Evolutionary conservation across 2,113 vertebrate genomes (phyloP), one percentile per base, ranked within the genome.

Genomic region (Corythornis cristatus): DNA sequence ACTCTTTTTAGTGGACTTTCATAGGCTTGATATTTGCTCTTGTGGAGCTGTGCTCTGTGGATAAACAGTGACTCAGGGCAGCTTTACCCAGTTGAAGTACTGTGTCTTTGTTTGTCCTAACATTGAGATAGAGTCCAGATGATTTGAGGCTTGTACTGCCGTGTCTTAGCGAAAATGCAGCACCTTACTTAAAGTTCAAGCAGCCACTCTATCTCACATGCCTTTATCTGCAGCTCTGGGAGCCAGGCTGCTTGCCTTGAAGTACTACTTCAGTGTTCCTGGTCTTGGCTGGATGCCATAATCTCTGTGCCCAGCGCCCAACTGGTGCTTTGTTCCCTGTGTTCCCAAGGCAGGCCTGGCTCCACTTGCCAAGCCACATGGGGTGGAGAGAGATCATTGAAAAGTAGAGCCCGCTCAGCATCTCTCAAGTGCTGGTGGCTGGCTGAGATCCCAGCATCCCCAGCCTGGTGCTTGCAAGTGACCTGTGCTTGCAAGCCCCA

Each of bases 231-330:
- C 1, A 5, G 19, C 10, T 29, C 66, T 89, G 81, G 62, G 74
- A 92, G 81, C 62, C 22, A 0, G 71, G 56, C 78, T 82, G 42
- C 89, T 94, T 82, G 33, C 89, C 82, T 93, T 90, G 62, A 92
- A 95, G 95, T 84, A 45, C 90, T 83, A 76, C 95, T 95, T 92
- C 5, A 10, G 78, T 56, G 81, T 80, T 90, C 73, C 57, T 73
- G 45, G 33, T 35, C 62, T 94, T 6, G 16, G 70, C 74, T 86
- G 62, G 42, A 53, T 0, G 21, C 64, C 6, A 0, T 67, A 3
- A 1, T 45, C 70, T 76, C n/a, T 40, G 33, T 86, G 45, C 54
- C 40, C 61, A 82, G 70, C 0, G 1, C 66, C 61, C 5, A 5
- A 22, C 31, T 2, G 20, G 50, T 3, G 0, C 89, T 95, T 92